A percentile compares a stretch with the other conserved stretches of the same genome.
Evolutionary conservation across 2,888 invertebrate genomes (phyloP).

Genomic region (Plagodis dolabraria): DNA sequence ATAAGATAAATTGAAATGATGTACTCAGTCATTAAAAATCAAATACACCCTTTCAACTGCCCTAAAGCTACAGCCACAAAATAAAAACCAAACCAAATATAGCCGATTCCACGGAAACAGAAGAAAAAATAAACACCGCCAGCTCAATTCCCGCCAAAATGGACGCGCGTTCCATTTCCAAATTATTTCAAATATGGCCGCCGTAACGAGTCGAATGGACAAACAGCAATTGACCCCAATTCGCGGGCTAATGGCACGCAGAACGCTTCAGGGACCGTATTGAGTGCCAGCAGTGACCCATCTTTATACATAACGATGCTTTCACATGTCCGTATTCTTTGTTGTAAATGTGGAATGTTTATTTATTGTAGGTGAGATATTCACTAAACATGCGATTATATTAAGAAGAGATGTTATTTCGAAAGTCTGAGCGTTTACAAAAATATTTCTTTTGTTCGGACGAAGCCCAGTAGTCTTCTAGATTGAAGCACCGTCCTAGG

Average conservation of each 20-base stretch:
- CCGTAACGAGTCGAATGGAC: conserved; percentile 42
- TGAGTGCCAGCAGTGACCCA: conserved; percentile 10
- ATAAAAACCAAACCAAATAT: conserved; percentile 2
- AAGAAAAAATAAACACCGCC: conserved; percentile 7
- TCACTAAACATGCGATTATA: too few species aligned
- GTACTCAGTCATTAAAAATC: not conserved
- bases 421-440: too few species aligned
- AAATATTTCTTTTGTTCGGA: too few species aligned
- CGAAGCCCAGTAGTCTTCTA: too few species aligned
- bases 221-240: conserved; percentile 60
- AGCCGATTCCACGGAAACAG: not conserved
- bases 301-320: conserved; percentile 9
- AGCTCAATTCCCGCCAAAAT: conserved; percentile 33
- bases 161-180: conserved; percentile 61
- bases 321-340: too few species aligned
- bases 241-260: conserved; percentile 41
- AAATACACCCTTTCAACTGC: not conserved
- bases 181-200: conserved; percentile 72
- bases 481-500: too few species aligned
- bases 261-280: conserved; percentile 21
- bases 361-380: too few species aligned
- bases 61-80: not conserved
- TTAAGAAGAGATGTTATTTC: too few species aligned
- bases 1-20: too few species aligned
- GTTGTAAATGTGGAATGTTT: too few species aligned